Base-by-base conservation (phyloP, 2,113 vertebrate genomes). In the Dermatemys mawii region DNA sequence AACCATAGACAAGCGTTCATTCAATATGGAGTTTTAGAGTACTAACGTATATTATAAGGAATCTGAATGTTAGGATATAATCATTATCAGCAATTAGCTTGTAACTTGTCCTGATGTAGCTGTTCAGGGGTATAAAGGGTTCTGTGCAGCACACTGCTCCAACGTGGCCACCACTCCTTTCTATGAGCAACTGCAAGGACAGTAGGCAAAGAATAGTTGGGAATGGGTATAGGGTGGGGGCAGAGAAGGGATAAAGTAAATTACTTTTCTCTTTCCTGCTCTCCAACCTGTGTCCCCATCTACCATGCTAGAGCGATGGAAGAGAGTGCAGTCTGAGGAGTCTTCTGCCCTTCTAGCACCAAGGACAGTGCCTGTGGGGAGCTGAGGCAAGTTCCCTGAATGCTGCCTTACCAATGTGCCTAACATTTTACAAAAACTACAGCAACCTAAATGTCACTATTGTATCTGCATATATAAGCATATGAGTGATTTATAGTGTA, bases 251-350 rank as follows among this genome's bases (percentile, higher is more conserved):
- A 35, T 63, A 10, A 6, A 35, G 32, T 63, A 63, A n/a, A 17
- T 35, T 63, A 63, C 32, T 63, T 63, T 63, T 63, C 60, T 63
- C 60, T 35, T 35, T 35, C 32, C 60, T 35, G 16, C 32, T 16
- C 55, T 27, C 55, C 26, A 10, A 11, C 10, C 55, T 57, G 8
- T n/a, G n/a, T n/a, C n/a, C n/a, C 29, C 54, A 6, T 2, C 24
- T n/a, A 17, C 73, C 35, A 17, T 1, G 0, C 9, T 51, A 29
- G 24, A 5, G 3, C 8, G 53, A 24, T 1, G 2, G 44, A 46
- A 12, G 2, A 54, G 0, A 0, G 1, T 81, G 26, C 2, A 48
- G 6, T 63, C 41, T 3, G 2, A 22, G 86, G 32, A n/a, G 48
- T 29, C 48, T 11, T 32, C 83, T 83, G 46, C 19, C 6, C 63